phyloP scores from a whole-genome alignment of 1,140 invertebrate species.

The Drosophila kepulauana region DNA sequence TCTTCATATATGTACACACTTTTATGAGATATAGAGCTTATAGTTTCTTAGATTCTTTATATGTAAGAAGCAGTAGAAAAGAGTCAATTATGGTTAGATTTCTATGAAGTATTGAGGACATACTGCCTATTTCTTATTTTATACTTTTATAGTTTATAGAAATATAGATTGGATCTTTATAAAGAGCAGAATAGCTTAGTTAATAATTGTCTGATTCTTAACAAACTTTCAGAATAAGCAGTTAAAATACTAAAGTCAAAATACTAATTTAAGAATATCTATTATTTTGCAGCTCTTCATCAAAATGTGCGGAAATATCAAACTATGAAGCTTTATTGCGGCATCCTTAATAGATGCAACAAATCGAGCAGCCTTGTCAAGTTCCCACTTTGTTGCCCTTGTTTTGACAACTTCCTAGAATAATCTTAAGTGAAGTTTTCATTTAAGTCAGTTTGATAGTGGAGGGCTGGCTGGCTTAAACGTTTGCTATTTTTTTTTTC shows the following conservation, averaged over 20 bases:
- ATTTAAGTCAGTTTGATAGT: constrained; percentile 1
- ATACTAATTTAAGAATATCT: no score
- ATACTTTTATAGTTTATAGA: no score
- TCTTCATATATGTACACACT: no score
- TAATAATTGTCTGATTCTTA: not conserved
- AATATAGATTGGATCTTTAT: no score
- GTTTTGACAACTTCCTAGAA: constrained; percentile 66
- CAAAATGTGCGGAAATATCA: not conserved
- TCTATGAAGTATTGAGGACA: no score
- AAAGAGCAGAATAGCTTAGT: no score
- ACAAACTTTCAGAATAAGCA: not conserved
- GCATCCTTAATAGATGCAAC: constrained; percentile 10
- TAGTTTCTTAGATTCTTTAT: no score
- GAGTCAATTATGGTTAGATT: no score
- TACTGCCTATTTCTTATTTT: no score
- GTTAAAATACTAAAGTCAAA: no score
- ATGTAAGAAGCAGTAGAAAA: no score
- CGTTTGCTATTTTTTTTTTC: not conserved
- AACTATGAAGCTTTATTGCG: not conserved
- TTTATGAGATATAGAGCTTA: no score
- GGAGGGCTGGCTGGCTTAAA: constrained; percentile 4
- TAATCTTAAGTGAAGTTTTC: constrained; percentile 45
- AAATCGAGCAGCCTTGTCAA: constrained; percentile 35
- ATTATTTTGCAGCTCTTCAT: not conserved
- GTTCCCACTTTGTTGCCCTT: constrained; percentile 49